These are phyloP conservation scores for Dinocampus coccinellae DNA, from an alignment of 2,888 invertebrate species.

Conservation along the genomic window DNA sequence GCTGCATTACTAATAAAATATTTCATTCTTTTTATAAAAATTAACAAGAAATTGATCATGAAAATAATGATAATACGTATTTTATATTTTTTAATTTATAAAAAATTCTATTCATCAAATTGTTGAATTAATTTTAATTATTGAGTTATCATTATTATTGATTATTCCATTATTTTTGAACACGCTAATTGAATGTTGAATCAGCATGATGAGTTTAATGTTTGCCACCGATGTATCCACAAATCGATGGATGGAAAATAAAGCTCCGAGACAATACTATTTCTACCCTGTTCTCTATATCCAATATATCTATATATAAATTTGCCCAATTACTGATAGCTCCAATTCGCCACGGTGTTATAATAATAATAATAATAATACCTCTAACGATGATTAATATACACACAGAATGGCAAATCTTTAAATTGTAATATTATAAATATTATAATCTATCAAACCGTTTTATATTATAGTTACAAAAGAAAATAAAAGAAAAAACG, in stretches of 20 bases:
- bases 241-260: not conserved
- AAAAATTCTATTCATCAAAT: not conserved
- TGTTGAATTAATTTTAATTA: not conserved
- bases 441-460: too few species aligned
- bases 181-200: not conserved
- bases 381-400: not conserved
- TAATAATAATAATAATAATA: too few species aligned
- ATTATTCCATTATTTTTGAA: not conserved
- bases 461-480: too few species aligned
- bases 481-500: too few species aligned
- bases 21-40: too few species aligned
- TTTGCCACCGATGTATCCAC: not conserved
- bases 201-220: not conserved
- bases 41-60: not conserved
- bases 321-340: not conserved
- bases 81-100: not conserved
- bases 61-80: not conserved
- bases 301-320: not conserved
- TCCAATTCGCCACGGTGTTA: not conserved
- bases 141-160: not conserved
- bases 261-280: not conserved
- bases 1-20: too few species aligned
- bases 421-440: too few species aligned
- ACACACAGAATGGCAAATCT: too few species aligned
- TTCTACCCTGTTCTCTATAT: not conserved